Percentiles rank a stretch among this genome's conserved stretches.
Conservation (phyloP, 2,888 invertebrate species). For the Piscicola geometra region DNA sequence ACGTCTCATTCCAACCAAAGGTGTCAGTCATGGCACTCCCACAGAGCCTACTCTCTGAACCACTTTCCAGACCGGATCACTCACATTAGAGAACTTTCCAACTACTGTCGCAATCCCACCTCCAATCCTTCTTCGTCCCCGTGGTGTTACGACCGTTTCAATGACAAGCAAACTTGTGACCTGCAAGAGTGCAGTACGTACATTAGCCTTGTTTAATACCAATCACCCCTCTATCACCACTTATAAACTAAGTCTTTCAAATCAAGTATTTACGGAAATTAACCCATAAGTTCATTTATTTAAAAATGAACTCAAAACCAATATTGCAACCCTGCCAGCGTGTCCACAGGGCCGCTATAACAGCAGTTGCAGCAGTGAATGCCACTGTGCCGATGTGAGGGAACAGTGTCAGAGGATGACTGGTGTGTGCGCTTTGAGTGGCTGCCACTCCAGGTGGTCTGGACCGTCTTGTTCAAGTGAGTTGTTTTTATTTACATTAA, state of each 20-base stretch:
- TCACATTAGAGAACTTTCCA: conserved; percentile 32
- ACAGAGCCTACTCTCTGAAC: conserved; percentile 37
- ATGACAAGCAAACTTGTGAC: neutral
- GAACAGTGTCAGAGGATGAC: conserved; percentile 50
- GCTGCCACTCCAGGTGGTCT: conserved; percentile 50
- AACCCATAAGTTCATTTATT: too few relatives aligned
- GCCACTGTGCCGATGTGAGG: conserved; percentile 50
- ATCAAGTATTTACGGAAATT: too few relatives aligned
- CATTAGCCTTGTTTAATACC: too few relatives aligned
- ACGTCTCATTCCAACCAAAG: conserved; percentile 33
- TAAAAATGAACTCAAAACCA: too few relatives aligned
- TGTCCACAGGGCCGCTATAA: conserved; percentile 51
- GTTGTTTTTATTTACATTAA: too few relatives aligned
- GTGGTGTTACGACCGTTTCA: conserved; percentile 39
- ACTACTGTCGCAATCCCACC: conserved; percentile 43
- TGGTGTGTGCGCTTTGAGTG: conserved; percentile 48
- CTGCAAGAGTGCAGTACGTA: conserved; percentile 41
- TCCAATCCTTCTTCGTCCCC: conserved; percentile 37
- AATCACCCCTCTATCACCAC: too few relatives aligned
- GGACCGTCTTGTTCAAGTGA: conserved; percentile 47
- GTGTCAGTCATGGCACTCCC: conserved; percentile 40
- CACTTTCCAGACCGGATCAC: conserved; percentile 39
- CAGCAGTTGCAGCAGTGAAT: conserved; percentile 51
- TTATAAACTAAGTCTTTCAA: too few relatives aligned
- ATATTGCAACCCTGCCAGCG: conserved; percentile 42